A percentile compares a stretch with the other conserved stretches of the same genome.
Conservation (phyloP, 2,113 vertebrate species). For the Melanostigma gelatinosum region DNA sequence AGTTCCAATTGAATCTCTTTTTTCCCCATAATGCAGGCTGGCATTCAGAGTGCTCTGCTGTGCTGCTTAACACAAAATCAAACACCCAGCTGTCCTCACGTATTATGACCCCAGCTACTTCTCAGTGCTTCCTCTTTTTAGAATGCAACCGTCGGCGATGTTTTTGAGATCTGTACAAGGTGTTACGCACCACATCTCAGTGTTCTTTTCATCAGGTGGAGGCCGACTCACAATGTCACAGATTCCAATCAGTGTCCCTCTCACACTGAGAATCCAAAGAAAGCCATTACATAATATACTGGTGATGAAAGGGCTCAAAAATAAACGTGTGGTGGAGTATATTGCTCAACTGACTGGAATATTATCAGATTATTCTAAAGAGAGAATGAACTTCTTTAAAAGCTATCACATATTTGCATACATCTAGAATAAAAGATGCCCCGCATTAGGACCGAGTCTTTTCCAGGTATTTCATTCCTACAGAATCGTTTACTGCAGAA, state of each 20-base stretch:
- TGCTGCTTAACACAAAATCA: background rate
- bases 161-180: background rate
- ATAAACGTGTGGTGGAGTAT: background rate
- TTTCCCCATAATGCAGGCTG: background rate
- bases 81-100: background rate
- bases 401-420: background rate
- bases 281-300: background rate
- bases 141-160: background rate
- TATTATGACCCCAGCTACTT: background rate
- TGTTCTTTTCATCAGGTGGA: background rate
- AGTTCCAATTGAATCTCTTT: background rate
- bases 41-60: background rate
- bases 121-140: background rate
- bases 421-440: background rate
- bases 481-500: background rate
- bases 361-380: background rate
- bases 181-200: background rate
- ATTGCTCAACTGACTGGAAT: background rate
- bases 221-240: background rate
- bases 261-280: background rate
- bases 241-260: background rate
- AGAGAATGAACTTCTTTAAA: background rate
- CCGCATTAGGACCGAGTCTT: background rate
- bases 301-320: background rate
- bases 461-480: background rate